phyloP scores from a whole-genome alignment of 2,797 vertebrate species.

The Crocodylus rhombifer region DNA sequence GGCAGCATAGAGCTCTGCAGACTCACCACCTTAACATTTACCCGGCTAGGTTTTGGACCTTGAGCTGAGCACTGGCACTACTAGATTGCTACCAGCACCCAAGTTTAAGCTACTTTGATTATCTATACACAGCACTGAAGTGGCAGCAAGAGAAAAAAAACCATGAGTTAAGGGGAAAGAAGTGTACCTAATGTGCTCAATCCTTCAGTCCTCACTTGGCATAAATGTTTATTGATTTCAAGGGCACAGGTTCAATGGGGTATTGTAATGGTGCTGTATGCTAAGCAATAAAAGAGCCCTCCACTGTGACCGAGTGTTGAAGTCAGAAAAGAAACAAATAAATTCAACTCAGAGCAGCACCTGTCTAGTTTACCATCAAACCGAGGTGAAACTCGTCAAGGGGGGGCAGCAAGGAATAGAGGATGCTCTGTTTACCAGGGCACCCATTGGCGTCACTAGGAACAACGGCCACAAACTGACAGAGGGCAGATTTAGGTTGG shows the following conservation, averaged over 20 bases:
- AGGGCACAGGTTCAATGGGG: background rate
- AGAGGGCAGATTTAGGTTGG: no score
- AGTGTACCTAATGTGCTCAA: background rate
- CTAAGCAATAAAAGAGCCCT: background rate
- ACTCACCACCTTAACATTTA: background rate
- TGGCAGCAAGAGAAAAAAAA: background rate
- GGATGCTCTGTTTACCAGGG: no score
- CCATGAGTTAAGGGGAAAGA: background rate
- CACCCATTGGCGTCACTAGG: background rate
- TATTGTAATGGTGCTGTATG: background rate
- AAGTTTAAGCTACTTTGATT: no score
- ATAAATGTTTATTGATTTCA: background rate
- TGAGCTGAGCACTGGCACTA: background rate
- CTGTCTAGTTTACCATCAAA: background rate
- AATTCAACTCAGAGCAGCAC: background rate
- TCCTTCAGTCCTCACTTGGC: background rate
- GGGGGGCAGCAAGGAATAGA: no score
- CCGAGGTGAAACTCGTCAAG: background rate
- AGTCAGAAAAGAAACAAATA: background rate
- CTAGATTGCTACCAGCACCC: background rate
- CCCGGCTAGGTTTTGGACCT: background rate
- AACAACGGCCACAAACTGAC: no score
- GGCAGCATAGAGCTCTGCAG: background rate
- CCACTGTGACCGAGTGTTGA: background rate
- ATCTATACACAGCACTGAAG: no score